A percentile compares a stretch with the other conserved stretches of the same genome.
phyloP scores from a whole-genome alignment of 2,113 vertebrate species.

The Muscicapa adusta region DNA sequence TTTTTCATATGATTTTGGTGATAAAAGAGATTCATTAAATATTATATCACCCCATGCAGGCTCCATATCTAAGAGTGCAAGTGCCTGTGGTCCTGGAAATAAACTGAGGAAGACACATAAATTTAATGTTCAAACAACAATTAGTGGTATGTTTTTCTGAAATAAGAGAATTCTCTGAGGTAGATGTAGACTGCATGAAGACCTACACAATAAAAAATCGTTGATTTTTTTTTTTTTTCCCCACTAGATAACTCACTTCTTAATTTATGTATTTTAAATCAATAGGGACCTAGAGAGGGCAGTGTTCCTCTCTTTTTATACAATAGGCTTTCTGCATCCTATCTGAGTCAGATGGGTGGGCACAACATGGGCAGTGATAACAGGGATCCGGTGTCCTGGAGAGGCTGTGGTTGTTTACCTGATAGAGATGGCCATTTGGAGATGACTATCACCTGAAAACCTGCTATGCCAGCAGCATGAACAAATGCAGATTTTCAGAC shows the following conservation, averaged over 20 bases:
- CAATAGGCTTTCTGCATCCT: background rate
- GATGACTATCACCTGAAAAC: background rate
- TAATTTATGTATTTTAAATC: background rate
- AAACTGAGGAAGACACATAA: background rate
- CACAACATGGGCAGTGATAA: fast-evolving
- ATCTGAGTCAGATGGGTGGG: background rate
- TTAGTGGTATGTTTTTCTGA: background rate
- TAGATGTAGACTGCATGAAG: background rate
- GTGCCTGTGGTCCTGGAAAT: background rate
- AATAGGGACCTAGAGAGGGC: background rate
- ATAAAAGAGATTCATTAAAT: background rate
- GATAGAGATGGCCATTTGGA: background rate
- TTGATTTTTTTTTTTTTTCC: background rate
- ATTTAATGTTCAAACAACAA: background rate
- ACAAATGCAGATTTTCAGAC: background rate
- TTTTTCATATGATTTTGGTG: background rate
- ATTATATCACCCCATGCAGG: background rate
- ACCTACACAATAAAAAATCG: background rate
- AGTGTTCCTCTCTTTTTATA: background rate
- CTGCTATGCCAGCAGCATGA: background rate
- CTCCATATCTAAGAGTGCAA: background rate
- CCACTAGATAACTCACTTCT: background rate
- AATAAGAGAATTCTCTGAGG: background rate
- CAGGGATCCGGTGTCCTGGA: background rate
- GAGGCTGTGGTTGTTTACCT: fast-evolving